A percentile compares a stretch with the other conserved stretches of the same genome.
Evolutionary conservation across 2,797 vertebrate species (phyloP).

Genomic region (Anabacerthia variegaticeps): DNA sequence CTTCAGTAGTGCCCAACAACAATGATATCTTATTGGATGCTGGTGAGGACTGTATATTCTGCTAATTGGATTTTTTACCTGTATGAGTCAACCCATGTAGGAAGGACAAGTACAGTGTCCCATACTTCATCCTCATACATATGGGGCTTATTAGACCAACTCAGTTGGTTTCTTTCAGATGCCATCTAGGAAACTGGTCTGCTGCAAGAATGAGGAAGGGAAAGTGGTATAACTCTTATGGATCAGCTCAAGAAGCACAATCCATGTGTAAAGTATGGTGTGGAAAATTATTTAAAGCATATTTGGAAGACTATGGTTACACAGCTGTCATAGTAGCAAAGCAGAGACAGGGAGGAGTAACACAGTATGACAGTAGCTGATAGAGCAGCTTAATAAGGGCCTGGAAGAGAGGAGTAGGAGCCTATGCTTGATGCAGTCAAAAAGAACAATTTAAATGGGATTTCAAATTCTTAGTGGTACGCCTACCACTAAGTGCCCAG

Average conservation of each 20-base stretch:
- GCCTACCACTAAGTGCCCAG: background rate
- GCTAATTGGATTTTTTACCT: background rate
- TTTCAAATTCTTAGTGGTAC: background rate
- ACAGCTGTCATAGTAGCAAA: background rate
- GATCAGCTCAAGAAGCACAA: background rate
- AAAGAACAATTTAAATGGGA: background rate
- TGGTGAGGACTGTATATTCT: background rate
- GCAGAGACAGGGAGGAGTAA: background rate
- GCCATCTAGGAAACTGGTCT: background rate
- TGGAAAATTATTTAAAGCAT: background rate
- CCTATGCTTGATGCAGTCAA: background rate
- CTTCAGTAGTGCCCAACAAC: background rate
- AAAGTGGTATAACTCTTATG: background rate
- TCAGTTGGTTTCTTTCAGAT: background rate
- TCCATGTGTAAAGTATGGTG: accelerated
- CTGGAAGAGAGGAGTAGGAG: background rate
- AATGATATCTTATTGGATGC: accelerated
- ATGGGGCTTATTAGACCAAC: background rate
- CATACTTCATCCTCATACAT: background rate
- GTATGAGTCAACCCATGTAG: background rate
- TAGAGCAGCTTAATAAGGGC: background rate
- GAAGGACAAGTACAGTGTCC: background rate
- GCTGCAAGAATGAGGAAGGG: background rate
- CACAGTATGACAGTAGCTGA: background rate
- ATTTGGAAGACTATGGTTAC: background rate